Evolutionary conservation across 37 sponge, comb jelly and placozoan species (phyloP), one percentile per base, ranked within the genome.

Genomic region (Cladorhizidae sp.): DNA sequence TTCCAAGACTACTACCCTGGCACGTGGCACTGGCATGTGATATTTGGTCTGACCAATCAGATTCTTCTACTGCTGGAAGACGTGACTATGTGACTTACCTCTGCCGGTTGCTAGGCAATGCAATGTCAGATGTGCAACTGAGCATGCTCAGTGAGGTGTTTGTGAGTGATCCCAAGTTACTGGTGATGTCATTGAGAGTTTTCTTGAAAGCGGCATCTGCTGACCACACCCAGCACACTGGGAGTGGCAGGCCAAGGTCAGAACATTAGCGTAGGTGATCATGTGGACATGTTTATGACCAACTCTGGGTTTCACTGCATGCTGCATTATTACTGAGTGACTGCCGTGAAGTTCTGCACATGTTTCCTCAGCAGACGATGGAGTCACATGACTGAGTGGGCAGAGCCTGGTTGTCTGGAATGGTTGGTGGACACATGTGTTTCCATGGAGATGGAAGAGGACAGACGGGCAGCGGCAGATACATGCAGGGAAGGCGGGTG

Each of bases 11-110:
- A 21, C 21, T 54, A 55, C 64, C 67, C 12, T 83, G 83, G 83
- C 62, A 83, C 51, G 56, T 83, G 54, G 67, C 83, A 25, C 22
- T 74, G 11, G 61, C n/a, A 56, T 57, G 58, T 81, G 72, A 57
- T 42, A 3, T 25, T 22, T 42, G 57, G 1, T 26, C 45, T 20
- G 57, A 74, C 57, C 76, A 75, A 57, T 57, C 41, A 33, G 45
- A 71, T 41, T 41, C 72, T 23, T 5, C 42, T n/a, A 5, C 29
- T 32, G 23, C 69, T 68, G n/a, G 55, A 17, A 17, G 25, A 21
- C 72, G 28, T 23, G 43, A 41, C 71, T 72, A 72, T 57, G 45
- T 41, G 32, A 25, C 15, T 18, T 61, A 81, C 62, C 41, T 71
- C 43, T 52, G 61, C 38, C 39, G 21, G 43, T 28, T 81, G 39